phyloP scores from a whole-genome alignment of 2,888 invertebrate species.

The Tipula unca region DNA sequence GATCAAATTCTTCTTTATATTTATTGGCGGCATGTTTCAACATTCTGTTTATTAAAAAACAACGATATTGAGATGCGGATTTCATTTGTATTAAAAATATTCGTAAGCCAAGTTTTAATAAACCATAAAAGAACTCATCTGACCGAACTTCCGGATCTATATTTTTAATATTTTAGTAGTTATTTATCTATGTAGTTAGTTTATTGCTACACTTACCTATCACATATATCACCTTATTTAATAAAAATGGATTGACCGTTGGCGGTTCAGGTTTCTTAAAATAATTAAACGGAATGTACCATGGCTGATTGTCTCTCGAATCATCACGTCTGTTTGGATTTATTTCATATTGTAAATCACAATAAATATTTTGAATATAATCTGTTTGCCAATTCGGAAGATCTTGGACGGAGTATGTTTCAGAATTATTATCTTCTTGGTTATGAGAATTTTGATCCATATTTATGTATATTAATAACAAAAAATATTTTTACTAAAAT shows the following conservation, averaged over 20 bases:
- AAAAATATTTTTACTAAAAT: neutral
- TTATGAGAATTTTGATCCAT: neutral
- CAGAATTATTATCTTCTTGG: neutral
- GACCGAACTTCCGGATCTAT: neutral
- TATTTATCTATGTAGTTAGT: neutral
- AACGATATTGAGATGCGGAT: neutral
- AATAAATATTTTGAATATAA: neutral
- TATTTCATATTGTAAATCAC: neutral
- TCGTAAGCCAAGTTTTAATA: neutral
- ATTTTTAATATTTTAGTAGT: neutral
- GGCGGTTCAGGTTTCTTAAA: neutral
- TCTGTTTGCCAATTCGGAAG: neutral
- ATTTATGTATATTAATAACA: neutral
- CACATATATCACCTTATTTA: neutral
- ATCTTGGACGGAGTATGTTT: neutral
- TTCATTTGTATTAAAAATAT: slow-evolving; percentile 14
- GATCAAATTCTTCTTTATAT: neutral
- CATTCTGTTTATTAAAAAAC: neutral
- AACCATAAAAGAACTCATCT: neutral
- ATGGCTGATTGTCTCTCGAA: neutral
- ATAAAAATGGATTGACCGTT: neutral
- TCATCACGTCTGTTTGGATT: neutral
- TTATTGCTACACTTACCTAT: neutral
- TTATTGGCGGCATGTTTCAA: neutral
- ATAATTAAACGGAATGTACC: neutral